Conservation (phyloP, 2,888 invertebrate species). For the Sinelater perroti region DNA sequence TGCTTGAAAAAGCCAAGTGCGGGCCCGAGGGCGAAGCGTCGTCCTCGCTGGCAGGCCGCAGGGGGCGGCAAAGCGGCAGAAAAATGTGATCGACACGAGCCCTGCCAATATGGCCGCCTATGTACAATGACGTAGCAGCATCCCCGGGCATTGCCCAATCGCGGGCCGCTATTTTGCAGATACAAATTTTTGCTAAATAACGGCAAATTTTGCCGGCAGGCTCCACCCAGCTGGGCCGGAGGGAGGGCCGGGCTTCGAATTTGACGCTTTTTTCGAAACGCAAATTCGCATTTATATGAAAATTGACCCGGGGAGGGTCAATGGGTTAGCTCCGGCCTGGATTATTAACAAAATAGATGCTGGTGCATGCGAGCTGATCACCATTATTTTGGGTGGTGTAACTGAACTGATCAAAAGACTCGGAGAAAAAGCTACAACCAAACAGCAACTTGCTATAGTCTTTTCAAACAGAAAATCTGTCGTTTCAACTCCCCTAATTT, state of each 20-base stretch:
- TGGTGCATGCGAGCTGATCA: no score
- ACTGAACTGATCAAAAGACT: no score
- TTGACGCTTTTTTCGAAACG: neutral
- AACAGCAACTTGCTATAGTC: no score
- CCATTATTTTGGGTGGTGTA: no score
- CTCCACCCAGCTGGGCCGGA: conserved; percentile 30
- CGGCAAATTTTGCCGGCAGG: conserved; percentile 39
- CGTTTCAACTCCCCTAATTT: no score
- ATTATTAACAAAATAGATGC: no score
- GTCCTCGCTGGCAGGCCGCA: no score
- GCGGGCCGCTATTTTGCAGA: conserved; percentile 33
- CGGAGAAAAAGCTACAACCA: no score
- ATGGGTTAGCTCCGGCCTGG: no score
- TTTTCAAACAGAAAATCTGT: no score
- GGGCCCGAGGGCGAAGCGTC: no score
- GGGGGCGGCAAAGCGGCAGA: neutral
- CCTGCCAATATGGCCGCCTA: conserved; percentile 47
- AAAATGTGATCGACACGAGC: conserved; percentile 6
- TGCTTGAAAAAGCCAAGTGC: no score
- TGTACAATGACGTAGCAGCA: conserved; percentile 42
- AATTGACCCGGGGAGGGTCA: conserved; percentile 1
- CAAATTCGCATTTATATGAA: conserved; percentile 16
- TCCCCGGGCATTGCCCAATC: conserved; percentile 38
- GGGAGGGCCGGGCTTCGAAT: conserved; percentile 4
- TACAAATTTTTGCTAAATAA: conserved; percentile 42